Evolutionary conservation across 2,888 invertebrate species (phyloP).

Genomic region (Brenthis ino): DNA sequence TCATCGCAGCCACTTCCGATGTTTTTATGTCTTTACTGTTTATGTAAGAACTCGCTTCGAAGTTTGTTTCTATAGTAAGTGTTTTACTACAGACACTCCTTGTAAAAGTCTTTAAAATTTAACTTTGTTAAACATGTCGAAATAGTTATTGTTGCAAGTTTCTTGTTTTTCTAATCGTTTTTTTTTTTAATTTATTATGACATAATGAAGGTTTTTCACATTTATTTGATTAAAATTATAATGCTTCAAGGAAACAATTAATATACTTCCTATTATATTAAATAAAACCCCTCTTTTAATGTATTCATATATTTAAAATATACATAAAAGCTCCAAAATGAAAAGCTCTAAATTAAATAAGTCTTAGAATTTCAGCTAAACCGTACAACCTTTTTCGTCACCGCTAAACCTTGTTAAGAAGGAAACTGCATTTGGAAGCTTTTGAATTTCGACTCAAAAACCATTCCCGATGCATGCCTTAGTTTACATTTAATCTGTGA

Average conservation of each 20-base stretch:
- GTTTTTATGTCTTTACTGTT: constrained; percentile 20
- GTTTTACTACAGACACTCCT: background rate
- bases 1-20: constrained; percentile 20
- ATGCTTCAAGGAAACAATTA: too few species aligned
- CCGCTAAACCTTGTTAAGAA: constrained; percentile 10
- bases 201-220: too few species aligned
- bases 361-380: constrained; percentile 7
- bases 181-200: too few species aligned
- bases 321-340: constrained; percentile 5
- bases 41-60: background rate
- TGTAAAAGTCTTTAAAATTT: constrained; percentile 1
- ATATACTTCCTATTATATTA: too few species aligned
- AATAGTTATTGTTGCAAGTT: background rate
- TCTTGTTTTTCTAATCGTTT: too few species aligned
- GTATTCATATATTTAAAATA: background rate
- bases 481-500: background rate
- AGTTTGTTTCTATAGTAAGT: constrained; percentile 7
- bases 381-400: background rate
- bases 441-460: background rate
- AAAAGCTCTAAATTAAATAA: constrained; percentile 12
- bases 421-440: background rate
- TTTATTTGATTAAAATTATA: too few species aligned
- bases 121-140: background rate
- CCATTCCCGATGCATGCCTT: too few species aligned
- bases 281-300: too few species aligned